Evolutionary conservation across 2,888 invertebrate genomes (phyloP), one percentile per base, ranked within the genome.

Genomic region (Machimus rusticus): DNA sequence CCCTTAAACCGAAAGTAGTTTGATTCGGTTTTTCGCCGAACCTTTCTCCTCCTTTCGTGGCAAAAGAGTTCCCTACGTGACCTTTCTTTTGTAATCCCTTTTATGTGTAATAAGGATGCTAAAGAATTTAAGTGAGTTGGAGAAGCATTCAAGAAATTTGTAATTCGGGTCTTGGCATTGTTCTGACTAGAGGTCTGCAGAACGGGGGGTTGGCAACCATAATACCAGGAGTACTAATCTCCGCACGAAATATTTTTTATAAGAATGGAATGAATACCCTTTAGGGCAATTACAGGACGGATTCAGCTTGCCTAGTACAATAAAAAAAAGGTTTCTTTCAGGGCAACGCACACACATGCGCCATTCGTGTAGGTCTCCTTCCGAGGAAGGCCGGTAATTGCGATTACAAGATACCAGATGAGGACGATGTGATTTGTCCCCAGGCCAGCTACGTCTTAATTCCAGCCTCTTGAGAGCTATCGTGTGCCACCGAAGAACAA

Each of bases 331-430:
- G 34, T 31, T 51, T 55, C 55, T 28, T 81, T 51, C 79, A 79
- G 19, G 46, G 51, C 55, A 23, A 78, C 39, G 19, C 23, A 77
- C 5, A 76, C 28, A 76, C 34, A 76, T 76, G 19, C 37, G 5
- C 16, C 76, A 43, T n/a, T 78, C 43, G 37, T 78, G 78, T 19
- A 78, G 78, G 37, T 2, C 19, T 78, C 39, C 39, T 37, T 78
- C 43, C 43, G 46, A 19, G 78, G 78, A 43, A 78, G n/a, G 43
- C 78, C 78, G 23, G 81, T 81, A 81, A 81, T 51, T 81, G 34
- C 46, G 81, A 81, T 78, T 78, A 78, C 78, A 78, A 78, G 78
- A 78, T 78, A 55, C 81, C 81, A 81, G 51, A 81, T 55, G 55
- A 81, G 55, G 34, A 55, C 28, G 31, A 55, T 55, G 81, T 55